Evolutionary conservation across 2,113 vertebrate species (phyloP).

Genomic region (Panthera uncia): DNA sequence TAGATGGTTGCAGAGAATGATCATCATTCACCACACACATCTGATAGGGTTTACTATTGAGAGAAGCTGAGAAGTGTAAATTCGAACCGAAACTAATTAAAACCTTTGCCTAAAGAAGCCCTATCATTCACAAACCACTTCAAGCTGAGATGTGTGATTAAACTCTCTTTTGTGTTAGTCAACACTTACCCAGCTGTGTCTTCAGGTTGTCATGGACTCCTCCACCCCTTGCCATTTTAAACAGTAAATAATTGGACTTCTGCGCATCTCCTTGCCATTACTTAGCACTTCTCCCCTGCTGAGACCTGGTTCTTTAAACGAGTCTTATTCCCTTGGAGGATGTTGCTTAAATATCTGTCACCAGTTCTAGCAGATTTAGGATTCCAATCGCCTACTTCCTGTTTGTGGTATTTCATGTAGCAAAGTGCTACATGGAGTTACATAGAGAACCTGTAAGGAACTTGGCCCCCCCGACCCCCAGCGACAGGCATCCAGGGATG

Average conservation of each 20-base stretch:
- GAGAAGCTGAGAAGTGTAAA: conserved; percentile 25
- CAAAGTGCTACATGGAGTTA: background rate
- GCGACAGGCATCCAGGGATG: background rate
- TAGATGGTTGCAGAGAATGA: conserved; percentile 12
- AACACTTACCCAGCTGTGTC: background rate
- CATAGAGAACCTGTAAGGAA: background rate
- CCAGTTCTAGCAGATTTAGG: background rate
- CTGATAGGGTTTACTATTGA: conserved; percentile 42
- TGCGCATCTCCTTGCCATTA: background rate
- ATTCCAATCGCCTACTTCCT: background rate
- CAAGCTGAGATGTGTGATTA: conserved; percentile 39
- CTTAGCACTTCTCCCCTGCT: background rate
- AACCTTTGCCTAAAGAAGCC: conserved; percentile 31
- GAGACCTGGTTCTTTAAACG: background rate
- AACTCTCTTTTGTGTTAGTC: background rate
- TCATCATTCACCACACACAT: conserved; percentile 42
- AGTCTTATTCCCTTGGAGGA: background rate
- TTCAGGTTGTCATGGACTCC: background rate
- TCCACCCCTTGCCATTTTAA: background rate
- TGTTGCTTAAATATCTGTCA: background rate
- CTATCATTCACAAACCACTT: conserved; percentile 3
- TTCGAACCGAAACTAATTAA: conserved; percentile 44
- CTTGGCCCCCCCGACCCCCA: background rate
- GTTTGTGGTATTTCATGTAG: background rate
- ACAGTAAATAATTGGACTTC: conserved; percentile 55